These are phyloP conservation scores for Chelonus insularis DNA, from an alignment of 1,140 invertebrate genomes.

Conservation along the genomic window DNA sequence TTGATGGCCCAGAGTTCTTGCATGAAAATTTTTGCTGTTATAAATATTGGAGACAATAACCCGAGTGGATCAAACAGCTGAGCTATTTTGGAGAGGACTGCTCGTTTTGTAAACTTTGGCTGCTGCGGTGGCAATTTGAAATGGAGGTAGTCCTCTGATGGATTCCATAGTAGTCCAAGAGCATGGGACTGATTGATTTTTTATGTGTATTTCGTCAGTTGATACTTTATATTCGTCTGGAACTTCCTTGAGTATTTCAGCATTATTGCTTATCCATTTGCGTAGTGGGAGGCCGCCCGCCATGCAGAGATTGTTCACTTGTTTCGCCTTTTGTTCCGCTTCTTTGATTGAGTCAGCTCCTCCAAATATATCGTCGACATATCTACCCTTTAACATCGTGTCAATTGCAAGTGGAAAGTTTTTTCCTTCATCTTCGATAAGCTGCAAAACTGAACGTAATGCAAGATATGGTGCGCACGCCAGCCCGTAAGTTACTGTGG, in stretches of 20 bases:
- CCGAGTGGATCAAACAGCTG: no score
- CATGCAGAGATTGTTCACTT: background rate
- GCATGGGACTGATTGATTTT: background rate
- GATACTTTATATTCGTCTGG: background rate
- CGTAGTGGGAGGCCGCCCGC: conserved; percentile 26
- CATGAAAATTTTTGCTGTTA: no score
- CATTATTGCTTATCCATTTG: conserved; percentile 19
- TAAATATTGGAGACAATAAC: no score
- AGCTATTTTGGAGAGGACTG: no score
- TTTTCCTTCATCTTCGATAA: conserved; percentile 35
- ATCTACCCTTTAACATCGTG: background rate
- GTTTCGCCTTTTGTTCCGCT: background rate
- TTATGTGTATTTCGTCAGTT: conserved; percentile 11
- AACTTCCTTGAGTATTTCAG: background rate
- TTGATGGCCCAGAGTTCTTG: no score
- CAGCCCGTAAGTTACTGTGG: conserved; percentile 42
- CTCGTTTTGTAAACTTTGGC: no score
- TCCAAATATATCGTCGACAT: conserved; percentile 8
- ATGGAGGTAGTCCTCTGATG: no score
- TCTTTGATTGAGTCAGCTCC: background rate
- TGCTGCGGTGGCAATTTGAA: no score
- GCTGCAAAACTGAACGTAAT: conserved; percentile 37
- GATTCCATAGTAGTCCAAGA: background rate
- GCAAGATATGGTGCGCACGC: conserved; percentile 35
- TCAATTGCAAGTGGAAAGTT: conserved; percentile 27